phyloP scores from a whole-genome alignment of 2,113 vertebrate genomes.

The Heliornis fulica region DNA sequence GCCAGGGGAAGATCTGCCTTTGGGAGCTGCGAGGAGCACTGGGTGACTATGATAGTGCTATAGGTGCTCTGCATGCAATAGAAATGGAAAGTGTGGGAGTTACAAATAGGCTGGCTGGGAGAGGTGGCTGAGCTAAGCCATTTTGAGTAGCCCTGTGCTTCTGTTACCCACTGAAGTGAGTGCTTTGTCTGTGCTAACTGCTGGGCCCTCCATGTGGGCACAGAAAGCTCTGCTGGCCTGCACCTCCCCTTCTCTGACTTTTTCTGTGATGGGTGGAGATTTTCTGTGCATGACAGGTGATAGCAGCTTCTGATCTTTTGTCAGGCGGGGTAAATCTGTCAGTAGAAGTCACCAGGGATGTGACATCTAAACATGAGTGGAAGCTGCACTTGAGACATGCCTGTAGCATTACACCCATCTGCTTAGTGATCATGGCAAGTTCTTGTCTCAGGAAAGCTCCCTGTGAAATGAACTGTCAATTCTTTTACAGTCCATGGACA shows the following conservation, averaged over 20 bases:
- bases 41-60: background rate
- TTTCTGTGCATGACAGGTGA: background rate
- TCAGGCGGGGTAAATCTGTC: background rate
- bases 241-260: background rate
- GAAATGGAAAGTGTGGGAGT: background rate
- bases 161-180: background rate
- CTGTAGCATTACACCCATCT: background rate
- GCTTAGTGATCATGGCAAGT: accelerated
- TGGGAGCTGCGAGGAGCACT: background rate
- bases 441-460: background rate
- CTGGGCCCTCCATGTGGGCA: background rate
- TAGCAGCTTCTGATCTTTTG: background rate
- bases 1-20: background rate
- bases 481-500: background rate
- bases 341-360: background rate
- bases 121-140: background rate
- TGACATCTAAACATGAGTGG: background rate
- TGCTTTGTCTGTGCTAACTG: background rate
- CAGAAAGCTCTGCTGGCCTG: background rate
- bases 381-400: accelerated
- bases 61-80: background rate
- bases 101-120: background rate
- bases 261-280: background rate
- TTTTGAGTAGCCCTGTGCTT: accelerated
- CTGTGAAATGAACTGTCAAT: background rate